Conservation (phyloP, 2,113 vertebrate species). For the Xiphorhynchus elegans region DNA sequence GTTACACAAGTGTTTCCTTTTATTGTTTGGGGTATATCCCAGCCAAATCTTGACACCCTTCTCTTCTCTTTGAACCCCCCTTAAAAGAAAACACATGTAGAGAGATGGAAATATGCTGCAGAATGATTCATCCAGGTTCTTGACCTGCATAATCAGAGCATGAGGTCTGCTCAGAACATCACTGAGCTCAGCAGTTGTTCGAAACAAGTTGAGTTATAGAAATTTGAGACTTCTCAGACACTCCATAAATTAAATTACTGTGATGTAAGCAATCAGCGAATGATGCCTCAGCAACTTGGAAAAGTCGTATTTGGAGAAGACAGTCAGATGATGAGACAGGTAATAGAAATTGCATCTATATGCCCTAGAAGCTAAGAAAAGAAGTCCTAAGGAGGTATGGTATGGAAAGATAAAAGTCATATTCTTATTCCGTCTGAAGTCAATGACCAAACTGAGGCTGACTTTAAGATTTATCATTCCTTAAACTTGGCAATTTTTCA, state of each 20-base stretch:
- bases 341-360: background rate
- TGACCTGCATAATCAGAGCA: background rate
- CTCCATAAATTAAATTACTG: background rate
- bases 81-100: background rate
- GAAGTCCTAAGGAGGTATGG: fast-evolving
- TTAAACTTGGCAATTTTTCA: background rate
- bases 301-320: background rate
- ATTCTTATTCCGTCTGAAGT: background rate
- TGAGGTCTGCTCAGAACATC: background rate
- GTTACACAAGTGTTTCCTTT: background rate
- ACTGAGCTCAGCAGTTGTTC: background rate
- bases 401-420: background rate
- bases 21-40: background rate
- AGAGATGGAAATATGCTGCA: background rate
- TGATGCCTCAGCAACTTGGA: background rate
- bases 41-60: background rate
- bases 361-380: background rate
- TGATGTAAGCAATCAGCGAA: background rate
- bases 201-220: background rate
- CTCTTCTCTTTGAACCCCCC: background rate
- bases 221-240: background rate
- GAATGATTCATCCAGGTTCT: background rate
- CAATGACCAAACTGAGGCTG: background rate
- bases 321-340: background rate
- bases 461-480: background rate